Evolutionary conservation across 2,888 invertebrate species (phyloP).

Genomic region (Hirtodrosophila duncani): DNA sequence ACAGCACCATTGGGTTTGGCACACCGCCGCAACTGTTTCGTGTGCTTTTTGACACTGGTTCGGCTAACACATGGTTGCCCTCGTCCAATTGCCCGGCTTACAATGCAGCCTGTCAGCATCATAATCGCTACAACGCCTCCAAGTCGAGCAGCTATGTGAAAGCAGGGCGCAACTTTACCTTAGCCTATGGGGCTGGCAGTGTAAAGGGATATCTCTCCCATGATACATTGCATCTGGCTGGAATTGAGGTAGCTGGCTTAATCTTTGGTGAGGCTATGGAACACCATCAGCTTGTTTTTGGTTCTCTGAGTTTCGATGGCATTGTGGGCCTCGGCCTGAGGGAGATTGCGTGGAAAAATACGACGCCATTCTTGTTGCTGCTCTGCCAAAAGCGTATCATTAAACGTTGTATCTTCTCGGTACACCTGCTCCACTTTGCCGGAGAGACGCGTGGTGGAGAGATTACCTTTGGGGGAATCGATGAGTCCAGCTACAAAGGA

Average conservation of each 20-base stretch:
- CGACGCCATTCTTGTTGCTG: conserved; percentile 35
- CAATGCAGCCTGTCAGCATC: conserved; percentile 95
- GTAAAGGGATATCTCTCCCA: conserved; percentile 95
- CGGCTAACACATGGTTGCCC: conserved; percentile 98
- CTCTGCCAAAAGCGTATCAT: conserved; percentile 25
- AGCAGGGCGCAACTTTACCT: conserved; percentile 93
- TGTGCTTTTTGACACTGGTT: conserved; percentile 98
- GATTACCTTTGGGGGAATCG: conserved; percentile 42
- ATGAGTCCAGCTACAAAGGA: conserved; percentile 29
- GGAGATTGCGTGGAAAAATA: conserved; percentile 26
- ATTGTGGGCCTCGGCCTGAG: conserved; percentile 42
- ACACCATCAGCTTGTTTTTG: conserved; percentile 32
- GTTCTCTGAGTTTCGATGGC: conserved; percentile 40
- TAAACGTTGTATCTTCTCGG: conserved; percentile 42
- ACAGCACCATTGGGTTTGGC: conserved; percentile 92
- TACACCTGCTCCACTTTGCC: conserved; percentile 25
- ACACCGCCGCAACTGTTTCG: conserved; percentile 93
- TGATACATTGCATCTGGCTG: conserved; percentile 80
- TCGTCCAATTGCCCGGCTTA: conserved; percentile 94
- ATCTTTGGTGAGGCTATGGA: conserved; percentile 41
- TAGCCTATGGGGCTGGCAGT: conserved; percentile 95
- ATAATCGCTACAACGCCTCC: conserved; percentile 94
- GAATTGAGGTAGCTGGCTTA: conserved; percentile 15
- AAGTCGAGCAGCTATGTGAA: conserved; percentile 88
- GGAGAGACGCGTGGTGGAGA: conserved; percentile 36